These are phyloP conservation scores for Aplodontia rufa DNA, from an alignment of 2,113 vertebrate species.

Conservation along the genomic window DNA sequence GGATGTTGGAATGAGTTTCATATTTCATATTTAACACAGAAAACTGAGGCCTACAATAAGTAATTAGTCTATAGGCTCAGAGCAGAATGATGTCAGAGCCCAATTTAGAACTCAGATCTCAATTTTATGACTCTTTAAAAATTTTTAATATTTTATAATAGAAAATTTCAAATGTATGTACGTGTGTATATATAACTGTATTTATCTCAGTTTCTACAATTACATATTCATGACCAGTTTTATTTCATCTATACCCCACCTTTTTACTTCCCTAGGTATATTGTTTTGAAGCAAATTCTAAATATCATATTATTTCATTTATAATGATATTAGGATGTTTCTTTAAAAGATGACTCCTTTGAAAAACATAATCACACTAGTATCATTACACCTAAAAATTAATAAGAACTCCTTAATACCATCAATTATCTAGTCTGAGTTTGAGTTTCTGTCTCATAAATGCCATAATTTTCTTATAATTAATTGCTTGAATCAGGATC, in stretches of 20 bases:
- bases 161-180: neutral
- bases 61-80: neutral
- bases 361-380: neutral
- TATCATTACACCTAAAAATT: neutral
- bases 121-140: neutral
- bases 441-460: constrained; percentile 17
- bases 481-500: neutral
- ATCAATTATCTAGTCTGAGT: neutral
- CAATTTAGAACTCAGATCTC: neutral
- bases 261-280: neutral
- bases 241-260: neutral
- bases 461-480: neutral
- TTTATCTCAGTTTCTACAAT: neutral
- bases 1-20: constrained; percentile 7
- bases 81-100: neutral
- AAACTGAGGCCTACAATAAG: neutral
- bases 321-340: constrained; percentile 5
- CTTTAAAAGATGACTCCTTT: neutral
- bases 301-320: constrained; percentile 28
- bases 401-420: neutral
- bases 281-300: constrained; percentile 42
- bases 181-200: neutral
- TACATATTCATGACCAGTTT: neutral
- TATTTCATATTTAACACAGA: constrained; percentile 27
- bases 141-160: neutral